phyloP scores from a whole-genome alignment of 1,140 invertebrate genomes.

The Cyphomyrmex costatus region DNA sequence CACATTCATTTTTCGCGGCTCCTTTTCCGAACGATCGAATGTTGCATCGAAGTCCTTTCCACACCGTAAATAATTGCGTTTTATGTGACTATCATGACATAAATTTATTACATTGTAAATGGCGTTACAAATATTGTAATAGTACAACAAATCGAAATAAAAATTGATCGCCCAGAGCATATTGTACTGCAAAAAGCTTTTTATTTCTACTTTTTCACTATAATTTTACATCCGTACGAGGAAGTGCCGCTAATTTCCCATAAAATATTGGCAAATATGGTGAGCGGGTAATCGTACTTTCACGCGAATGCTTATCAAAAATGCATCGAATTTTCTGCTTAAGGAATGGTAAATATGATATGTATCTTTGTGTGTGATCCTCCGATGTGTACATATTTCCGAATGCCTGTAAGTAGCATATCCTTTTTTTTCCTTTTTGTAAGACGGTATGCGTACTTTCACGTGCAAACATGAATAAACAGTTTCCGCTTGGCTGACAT shows the following conservation, averaged over 20 bases:
- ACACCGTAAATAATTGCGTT: neutral
- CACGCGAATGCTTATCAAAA: slow-evolving; percentile 45
- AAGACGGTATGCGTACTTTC: slow-evolving; percentile 42
- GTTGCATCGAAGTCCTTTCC: neutral
- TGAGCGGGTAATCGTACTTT: slow-evolving; percentile 48
- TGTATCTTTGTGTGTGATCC: slow-evolving; percentile 46
- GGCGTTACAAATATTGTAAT: slow-evolving; percentile 1
- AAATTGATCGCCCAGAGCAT: neutral
- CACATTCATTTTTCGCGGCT: slow-evolving; percentile 2
- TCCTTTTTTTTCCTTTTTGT: neutral
- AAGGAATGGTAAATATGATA: slow-evolving; percentile 42
- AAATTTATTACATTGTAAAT: neutral
- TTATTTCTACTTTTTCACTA: neutral
- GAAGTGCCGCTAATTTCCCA: neutral
- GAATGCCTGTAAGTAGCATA: slow-evolving; percentile 18
- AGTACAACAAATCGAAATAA: neutral
- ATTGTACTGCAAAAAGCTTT: neutral
- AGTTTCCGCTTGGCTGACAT: slow-evolving; percentile 17
- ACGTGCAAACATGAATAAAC: slow-evolving; percentile 19
- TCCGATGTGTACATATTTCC: slow-evolving; percentile 15
- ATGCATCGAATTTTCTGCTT: slow-evolving; percentile 45
- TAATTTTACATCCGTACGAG: neutral
- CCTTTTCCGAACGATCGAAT: neutral
- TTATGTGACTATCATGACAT: neutral
- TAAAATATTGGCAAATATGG: slow-evolving; percentile 7